A percentile compares a stretch with the other conserved stretches of the same genome.
phyloP scores from a whole-genome alignment of 2,888 invertebrate genomes.

The Zele albiditarsus region DNA sequence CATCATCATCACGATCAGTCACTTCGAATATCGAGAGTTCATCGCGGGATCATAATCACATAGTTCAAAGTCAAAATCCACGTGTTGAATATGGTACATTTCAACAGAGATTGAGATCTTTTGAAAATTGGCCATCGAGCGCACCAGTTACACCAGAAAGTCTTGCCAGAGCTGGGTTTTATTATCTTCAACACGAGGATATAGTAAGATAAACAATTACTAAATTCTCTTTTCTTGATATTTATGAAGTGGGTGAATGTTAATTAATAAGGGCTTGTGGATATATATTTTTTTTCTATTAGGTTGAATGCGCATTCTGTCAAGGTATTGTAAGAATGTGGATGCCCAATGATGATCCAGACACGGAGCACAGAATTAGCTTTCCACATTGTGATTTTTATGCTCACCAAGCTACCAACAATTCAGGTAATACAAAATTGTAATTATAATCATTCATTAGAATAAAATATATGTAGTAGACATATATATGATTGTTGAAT shows the following conservation, averaged over 20 bases:
- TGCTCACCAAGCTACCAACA: slow-evolving; percentile 50
- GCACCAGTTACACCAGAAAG: slow-evolving; percentile 80
- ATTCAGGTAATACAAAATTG: slow-evolving; percentile 54
- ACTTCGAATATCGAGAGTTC: slow-evolving; percentile 58
- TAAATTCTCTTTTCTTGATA: slow-evolving; percentile 10
- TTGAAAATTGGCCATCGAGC: slow-evolving; percentile 82
- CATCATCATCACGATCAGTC: background rate
- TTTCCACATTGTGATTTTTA: slow-evolving; percentile 77
- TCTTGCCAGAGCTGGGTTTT: slow-evolving; percentile 89
- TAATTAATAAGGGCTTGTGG: no score
- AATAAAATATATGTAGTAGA: slow-evolving; percentile 5
- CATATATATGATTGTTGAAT: background rate
- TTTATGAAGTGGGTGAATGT: background rate
- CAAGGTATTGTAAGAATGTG: slow-evolving; percentile 79
- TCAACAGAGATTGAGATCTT: slow-evolving; percentile 80
- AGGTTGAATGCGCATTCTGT: slow-evolving; percentile 89
- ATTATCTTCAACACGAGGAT: slow-evolving; percentile 83
- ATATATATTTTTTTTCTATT: slow-evolving; percentile 47
- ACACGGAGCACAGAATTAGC: slow-evolving; percentile 79
- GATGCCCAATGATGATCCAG: slow-evolving; percentile 81
- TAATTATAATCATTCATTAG: background rate
- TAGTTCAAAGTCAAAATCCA: slow-evolving; percentile 57
- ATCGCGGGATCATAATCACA: slow-evolving; percentile 35
- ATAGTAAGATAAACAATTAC: slow-evolving; percentile 66
- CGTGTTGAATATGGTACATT: slow-evolving; percentile 76